Base-by-base conservation (phyloP, 2,888 invertebrate genomes). In the Timema cristinae region DNA sequence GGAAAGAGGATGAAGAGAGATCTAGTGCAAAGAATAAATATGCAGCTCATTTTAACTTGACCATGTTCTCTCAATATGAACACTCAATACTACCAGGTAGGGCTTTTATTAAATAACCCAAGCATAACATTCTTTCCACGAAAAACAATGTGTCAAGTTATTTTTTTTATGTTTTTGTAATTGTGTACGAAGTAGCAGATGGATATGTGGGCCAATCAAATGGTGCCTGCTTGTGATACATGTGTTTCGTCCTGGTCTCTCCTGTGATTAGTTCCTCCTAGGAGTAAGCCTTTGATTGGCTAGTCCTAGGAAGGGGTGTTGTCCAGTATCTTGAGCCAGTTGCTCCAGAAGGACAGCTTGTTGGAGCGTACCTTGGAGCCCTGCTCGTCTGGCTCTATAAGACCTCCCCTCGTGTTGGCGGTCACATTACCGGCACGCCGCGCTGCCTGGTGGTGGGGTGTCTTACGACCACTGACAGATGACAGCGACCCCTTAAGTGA, bases 281-380 rank as follows among this genome's bases (percentile, higher is more conserved):
- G 8, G 15, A 32, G 59, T 70, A 70, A 70, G 72, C 72, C 72
- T 72, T 69, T 69, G 15, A 59, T n/a, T 32, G 52, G 61, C 15
- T 49, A 32, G 11, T 54, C 49, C 51, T 73, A 73, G 7, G 73
- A 69, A 52, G 73, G 73, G 50, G 70, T 72, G 47, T 70, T 71
- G 71, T 73, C 73, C 51, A 73, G 73, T 52, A 83, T 79, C 86
- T 88, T 86, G 84, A 87, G 85, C 86, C 87, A 86, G 83, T 82
- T 86, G 84, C 85, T 87, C 90, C 90, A 90, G 86, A 89, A 89
- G 83, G 86, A 86, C 82, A 87, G 86, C 84, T 87, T 88, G 79
- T 83, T 80, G 82, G 86, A 83, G 81, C 91, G 91, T 89, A 91
- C 91, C 91, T 91, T 91, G 81, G 72, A 72, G 63, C 59, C 66